Evolutionary conservation across 1,140 invertebrate species (phyloP), one percentile per base, ranked within the genome.

Genomic region (Solenopsis fugax): DNA sequence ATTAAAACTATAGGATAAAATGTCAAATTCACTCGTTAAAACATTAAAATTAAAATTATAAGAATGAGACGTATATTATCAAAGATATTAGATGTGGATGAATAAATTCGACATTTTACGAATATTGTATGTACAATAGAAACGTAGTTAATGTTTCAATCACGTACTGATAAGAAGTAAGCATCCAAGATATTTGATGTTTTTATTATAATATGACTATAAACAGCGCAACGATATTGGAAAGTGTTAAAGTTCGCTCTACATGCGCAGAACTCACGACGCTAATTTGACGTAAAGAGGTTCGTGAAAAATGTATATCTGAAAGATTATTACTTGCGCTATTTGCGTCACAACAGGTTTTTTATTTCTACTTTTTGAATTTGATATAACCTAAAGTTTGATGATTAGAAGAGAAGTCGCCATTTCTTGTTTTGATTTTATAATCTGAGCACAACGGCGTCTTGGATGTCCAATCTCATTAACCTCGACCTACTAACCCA

Each of bases 401-500:
- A 34, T 9, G 2, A 65, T 76, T 21, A 37, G 21, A 78, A 21
- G 29, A 37, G 18, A 78, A 21, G 41, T 45, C 45, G 56, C 9
- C n/a, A 34, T 24, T 62, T 60, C 21, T 41, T 24, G 4, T 76
- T 50, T 45, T 75, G 18, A 58, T 29, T 29, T 58, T 50, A 56
- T 34, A 37, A 77, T 80, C 37, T 13, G 13, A 50, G 21, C 58
- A 29, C 5, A 24, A 72, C 21, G 9, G n/a, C n/a, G 34, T 50
- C 21, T 73, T 52, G 54, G 7, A 73, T 73, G 67, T 29, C 41
- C 48, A 56, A 12, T 56, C 41, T 34, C 21, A 84, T 24, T 64
- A 90, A 76, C 86, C 88, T 90, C 86, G 81, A 90, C 71, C 86
- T 45, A 82, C 71, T 77, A 85, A 90, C 64, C 89, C 24, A 88